Conservation (phyloP, 1,140 invertebrate species). For the Chironomus striatipennis region DNA sequence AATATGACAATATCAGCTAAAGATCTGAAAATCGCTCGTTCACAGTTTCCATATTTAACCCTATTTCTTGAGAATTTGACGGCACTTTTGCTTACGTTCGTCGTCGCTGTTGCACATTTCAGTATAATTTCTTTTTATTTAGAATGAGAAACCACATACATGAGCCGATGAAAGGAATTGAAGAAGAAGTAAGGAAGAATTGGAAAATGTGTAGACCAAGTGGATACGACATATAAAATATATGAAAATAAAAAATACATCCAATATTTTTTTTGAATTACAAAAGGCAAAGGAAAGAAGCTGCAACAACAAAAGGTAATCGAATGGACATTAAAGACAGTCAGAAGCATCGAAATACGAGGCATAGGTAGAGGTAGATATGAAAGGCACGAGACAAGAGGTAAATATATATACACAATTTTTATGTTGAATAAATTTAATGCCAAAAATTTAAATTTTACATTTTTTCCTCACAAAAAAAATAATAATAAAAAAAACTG, state of each 20-base stretch:
- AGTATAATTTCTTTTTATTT: too few species aligned
- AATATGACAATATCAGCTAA: constrained; percentile 1
- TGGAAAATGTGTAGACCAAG: background rate
- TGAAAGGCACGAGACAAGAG: constrained; percentile 1
- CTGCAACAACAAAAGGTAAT: background rate
- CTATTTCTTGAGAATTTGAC: constrained; percentile 1
- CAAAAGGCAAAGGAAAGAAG: background rate
- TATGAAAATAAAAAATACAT: too few species aligned
- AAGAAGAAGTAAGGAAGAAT: too few species aligned
- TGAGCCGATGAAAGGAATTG: too few species aligned
- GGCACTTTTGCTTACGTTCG: background rate
- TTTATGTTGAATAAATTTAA: background rate
- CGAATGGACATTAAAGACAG: background rate
- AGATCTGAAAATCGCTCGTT: background rate
- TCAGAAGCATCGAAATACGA: background rate
- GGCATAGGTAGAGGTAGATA: background rate
- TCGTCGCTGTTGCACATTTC: too few species aligned
- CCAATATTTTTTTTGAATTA: background rate
- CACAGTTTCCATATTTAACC: background rate
- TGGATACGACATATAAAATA: constrained; percentile 8
- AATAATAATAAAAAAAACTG: background rate
- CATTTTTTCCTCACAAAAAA: background rate
- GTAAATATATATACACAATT: background rate
- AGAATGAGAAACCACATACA: too few species aligned
- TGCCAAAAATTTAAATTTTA: background rate